Evolutionary conservation across 2,113 vertebrate genomes (phyloP).

Genomic region (Lophura nycthemera): DNA sequence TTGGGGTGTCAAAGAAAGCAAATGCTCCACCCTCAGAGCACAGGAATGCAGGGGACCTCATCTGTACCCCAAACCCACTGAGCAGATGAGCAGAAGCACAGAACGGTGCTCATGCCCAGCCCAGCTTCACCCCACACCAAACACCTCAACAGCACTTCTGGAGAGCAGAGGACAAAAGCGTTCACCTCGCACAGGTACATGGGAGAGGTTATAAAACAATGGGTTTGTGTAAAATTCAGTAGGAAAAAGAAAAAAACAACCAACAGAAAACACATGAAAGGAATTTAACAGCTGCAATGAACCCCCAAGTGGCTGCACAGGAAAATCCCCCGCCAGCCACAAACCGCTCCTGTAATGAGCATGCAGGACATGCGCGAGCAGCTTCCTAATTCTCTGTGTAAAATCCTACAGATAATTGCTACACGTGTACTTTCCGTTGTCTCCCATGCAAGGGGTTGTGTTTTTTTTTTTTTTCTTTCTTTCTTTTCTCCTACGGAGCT

Average conservation of each 20-base stretch:
- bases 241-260: not conserved
- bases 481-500: not conserved
- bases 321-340: constrained; percentile 51
- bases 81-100: not conserved
- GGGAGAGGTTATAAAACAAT: not conserved
- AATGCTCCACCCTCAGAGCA: not conserved
- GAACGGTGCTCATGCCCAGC: not conserved
- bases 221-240: not conserved
- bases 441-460: not conserved
- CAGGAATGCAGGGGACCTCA: not conserved
- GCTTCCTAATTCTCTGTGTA: constrained; percentile 52
- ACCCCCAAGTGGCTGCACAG: constrained; percentile 24
- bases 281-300: constrained; percentile 59
- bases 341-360: constrained; percentile 59
- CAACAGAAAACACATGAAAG: not conserved
- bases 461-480: not conserved
- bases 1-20: not conserved
- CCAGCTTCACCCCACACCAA: not conserved
- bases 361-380: constrained; percentile 7
- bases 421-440: constrained; percentile 14
- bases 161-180: not conserved
- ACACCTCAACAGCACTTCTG: not conserved
- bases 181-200: not conserved
- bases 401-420: constrained; percentile 44
- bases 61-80: not conserved